phyloP scores from a whole-genome alignment of 2,113 vertebrate genomes.

The Capreolus pygargus region DNA sequence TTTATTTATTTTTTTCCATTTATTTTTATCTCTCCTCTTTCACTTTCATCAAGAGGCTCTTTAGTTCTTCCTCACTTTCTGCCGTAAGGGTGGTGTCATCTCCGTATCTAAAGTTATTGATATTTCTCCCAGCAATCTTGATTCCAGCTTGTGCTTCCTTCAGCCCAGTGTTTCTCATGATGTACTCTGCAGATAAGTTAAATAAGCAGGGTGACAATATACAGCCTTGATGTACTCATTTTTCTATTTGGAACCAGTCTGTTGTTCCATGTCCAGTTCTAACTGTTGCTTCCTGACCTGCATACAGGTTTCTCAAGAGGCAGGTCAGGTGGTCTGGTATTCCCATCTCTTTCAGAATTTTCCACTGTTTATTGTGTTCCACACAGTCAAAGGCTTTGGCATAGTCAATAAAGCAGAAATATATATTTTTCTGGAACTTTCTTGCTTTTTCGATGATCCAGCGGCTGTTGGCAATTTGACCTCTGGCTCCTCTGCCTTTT shows the following conservation, averaged over 20 bases:
- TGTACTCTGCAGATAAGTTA: no score
- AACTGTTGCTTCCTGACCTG: not conserved
- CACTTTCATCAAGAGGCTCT: no score
- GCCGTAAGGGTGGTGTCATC: no score
- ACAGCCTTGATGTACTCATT: not conserved
- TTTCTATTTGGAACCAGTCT: not conserved
- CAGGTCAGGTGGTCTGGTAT: not conserved
- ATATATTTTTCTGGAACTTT: not conserved
- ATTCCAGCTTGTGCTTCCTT: no score
- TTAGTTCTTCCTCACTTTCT: no score
- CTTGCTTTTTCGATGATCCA: no score
- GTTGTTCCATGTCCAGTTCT: not conserved
- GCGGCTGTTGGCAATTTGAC: no score
- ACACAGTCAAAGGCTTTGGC: not conserved
- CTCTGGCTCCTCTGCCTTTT: not conserved
- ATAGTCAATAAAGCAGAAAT: not conserved
- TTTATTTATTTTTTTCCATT: no score
- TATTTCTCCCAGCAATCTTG: no score
- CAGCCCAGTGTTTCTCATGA: no score
- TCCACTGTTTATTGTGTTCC: not conserved
- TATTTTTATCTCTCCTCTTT: no score
- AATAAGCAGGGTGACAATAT: not conserved
- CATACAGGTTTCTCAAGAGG: not conserved
- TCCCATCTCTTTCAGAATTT: not conserved
- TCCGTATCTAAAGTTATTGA: no score